phyloP scores from a whole-genome alignment of 2,797 vertebrate species.

The Sebastes taczanowskii region DNA sequence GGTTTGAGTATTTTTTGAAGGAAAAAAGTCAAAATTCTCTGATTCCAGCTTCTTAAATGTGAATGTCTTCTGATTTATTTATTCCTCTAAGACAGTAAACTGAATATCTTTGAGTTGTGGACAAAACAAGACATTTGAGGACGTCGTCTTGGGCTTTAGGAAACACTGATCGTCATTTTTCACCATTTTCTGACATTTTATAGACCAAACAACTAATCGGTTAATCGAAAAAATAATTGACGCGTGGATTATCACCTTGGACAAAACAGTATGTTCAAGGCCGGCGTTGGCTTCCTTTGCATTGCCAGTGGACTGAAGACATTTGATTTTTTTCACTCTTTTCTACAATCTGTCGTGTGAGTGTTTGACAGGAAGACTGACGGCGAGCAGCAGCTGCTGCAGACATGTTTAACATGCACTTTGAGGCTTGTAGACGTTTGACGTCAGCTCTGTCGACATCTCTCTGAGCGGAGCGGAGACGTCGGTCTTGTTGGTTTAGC shows the following conservation, averaged over 20 bases:
- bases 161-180: too few species aligned
- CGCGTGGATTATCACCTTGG: not conserved
- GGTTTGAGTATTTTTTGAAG: too few species aligned
- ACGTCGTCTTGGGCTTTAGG: fast-evolving
- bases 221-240: too few species aligned
- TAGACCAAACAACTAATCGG: too few species aligned
- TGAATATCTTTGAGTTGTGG: too few species aligned
- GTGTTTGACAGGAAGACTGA: conserved; percentile 29
- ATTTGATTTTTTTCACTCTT: not conserved
- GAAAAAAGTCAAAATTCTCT: fast-evolving
- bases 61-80: too few species aligned
- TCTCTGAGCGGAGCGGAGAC: conserved; percentile 5
- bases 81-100: too few species aligned
- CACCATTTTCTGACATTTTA: too few species aligned
- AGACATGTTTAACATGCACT: conserved; percentile 23
- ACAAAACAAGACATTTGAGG: too few species aligned
- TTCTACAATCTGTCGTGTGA: not conserved
- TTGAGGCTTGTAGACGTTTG: conserved; percentile 13
- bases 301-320: not conserved
- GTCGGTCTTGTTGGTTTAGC: conserved; percentile 50
- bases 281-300: not conserved
- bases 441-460: conserved; percentile 31
- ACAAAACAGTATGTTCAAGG: too few species aligned
- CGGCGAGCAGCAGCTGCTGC: conserved; percentile 10
- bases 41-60: too few species aligned